Percentiles rank a stretch among this genome's conserved stretches.
These are phyloP conservation scores for Ctenopoma multispine DNA, from an alignment of 2,797 vertebrate genomes.

Conservation along the genomic window DNA sequence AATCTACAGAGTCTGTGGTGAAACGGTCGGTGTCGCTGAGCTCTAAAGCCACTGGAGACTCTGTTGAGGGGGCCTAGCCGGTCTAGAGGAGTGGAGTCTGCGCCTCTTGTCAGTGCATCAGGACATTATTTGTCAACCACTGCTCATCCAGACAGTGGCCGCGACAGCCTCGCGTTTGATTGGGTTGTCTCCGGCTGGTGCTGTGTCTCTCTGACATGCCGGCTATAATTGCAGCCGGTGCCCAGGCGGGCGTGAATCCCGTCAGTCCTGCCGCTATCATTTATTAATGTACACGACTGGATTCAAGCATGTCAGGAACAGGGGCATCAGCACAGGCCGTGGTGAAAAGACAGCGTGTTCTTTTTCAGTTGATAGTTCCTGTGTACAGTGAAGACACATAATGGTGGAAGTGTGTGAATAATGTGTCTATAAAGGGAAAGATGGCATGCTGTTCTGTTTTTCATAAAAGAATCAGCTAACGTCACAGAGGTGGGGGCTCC, in stretches of 20 bases:
- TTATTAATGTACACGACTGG: constrained; percentile 74
- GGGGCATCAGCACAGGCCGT: constrained; percentile 29
- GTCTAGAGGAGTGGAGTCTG: constrained; percentile 50
- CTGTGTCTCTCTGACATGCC: constrained; percentile 57
- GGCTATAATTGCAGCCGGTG: constrained; percentile 68
- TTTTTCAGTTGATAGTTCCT: constrained; percentile 27
- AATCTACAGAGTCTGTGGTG: constrained; percentile 24
- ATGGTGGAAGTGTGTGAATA: constrained; percentile 39
- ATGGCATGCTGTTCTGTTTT: constrained; percentile 54
- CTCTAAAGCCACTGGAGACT: constrained; percentile 29
- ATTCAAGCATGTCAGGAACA: constrained; percentile 65
- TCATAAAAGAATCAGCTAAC: constrained; percentile 47
- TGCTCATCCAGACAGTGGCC: constrained; percentile 54
- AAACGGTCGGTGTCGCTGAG: constrained; percentile 53
- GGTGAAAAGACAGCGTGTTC: constrained; percentile 35
- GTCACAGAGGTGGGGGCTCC: constrained; percentile 57
- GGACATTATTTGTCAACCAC: constrained; percentile 63
- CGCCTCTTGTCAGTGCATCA: constrained; percentile 51
- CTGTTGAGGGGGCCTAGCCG: constrained; percentile 23
- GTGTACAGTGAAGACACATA: constrained; percentile 11
- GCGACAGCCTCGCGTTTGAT: constrained; percentile 56
- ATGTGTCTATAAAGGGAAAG: constrained; percentile 56
- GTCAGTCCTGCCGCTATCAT: constrained; percentile 66
- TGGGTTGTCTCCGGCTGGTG: constrained; percentile 56
- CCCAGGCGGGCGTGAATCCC: constrained; percentile 72